Evolutionary conservation across 2,888 invertebrate genomes (phyloP), one percentile per base, ranked within the genome.

Genomic region (Adela reaumurella): DNA sequence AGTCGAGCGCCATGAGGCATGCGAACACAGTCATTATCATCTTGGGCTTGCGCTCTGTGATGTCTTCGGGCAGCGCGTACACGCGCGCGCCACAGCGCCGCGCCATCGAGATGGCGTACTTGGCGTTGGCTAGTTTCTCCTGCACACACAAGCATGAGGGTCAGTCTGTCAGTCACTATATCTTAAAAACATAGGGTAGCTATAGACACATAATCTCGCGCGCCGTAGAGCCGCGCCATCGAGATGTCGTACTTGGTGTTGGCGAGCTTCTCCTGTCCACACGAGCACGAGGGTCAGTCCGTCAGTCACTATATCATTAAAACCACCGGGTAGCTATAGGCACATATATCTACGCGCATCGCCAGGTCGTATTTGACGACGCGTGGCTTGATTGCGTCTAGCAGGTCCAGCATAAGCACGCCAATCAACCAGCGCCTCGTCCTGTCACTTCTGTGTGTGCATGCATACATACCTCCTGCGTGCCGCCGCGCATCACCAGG

Each of bases 11-110:
- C 98, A 99, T 99, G 62, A 99, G 85, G 68, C 98, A 98, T 20
- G 99, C 98, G 80, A 99, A 99, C 57, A 99, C 93, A 3, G 99
- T 99, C 97, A 99, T 96, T 51, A 99, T 93, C 97, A 99, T 95
- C 79, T 97, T 99, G 50, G 90, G 93, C 70, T 98, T 98, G 18
- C 96, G 89, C 81, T 99, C 97, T 35, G 96, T 92, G 63, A 99
- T 97, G 80, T 99, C 98, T 71, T 99, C 98, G 16, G 98, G 98
- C 52, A 99, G 81, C 6, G 99, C 99, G 76, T 99, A 99, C 17
- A 99, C 96, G 52, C 96, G 86, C 46, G 97, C 98, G 55, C 99
- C 99, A 62, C 94, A 93, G 63, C 97, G 97, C 46, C 99, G 85
- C 6, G 97, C 97, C 90, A 96, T 93, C 1, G 97, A 96, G 59